Evolutionary conservation across 2,797 vertebrate genomes (phyloP), one percentile per base, ranked within the genome.

Genomic region (Cuniculus paca): DNA sequence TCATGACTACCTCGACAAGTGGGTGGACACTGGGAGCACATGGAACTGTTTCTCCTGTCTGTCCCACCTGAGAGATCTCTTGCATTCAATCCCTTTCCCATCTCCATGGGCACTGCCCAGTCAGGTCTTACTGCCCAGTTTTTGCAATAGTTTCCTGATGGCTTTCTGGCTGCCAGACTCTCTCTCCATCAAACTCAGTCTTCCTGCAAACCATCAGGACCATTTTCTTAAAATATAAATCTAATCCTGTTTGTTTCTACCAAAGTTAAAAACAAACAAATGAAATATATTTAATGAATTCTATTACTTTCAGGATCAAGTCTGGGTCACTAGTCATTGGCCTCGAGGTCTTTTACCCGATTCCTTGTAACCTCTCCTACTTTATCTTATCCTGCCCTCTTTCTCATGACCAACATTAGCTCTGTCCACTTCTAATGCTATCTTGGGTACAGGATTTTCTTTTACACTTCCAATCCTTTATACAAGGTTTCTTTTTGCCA

Each of bases 161-260:
- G 56, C 87, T 94, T 75, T 88, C 95, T 63, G 36, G 24, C 39
- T 72, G 50, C 54, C 5, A 65, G 7, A 16, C 48, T 95, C 88
- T 80, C 54, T 26, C 65, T 72, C 10, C 28, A 74, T 79, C 39
- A 28, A 94, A 70, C 3, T 11, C 50, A 90, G 61, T 11, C 17
- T 72, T 56, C 48, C 54, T 54, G 22, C 7, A 60, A 89, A 39
- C 22, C 50, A 84, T 85, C 52, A 58, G 48, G 54, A 31, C 48
- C 36, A 34, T 88, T 31, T 42, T 80, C 61, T 86, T 88, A 75
- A 94, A 96, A 93, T 65, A 12, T 8, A 75, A 81, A 96, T 68
- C 13, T 13, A 70, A 91, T n/a, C 52, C 42, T 36, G 22, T 72
- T 78, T 36, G n/a, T 34, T 50, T 74, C 42, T 72, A 42, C 70